phyloP scores from a whole-genome alignment of 1,140 invertebrate genomes.

The Pseudomyrmex dendroicus region DNA sequence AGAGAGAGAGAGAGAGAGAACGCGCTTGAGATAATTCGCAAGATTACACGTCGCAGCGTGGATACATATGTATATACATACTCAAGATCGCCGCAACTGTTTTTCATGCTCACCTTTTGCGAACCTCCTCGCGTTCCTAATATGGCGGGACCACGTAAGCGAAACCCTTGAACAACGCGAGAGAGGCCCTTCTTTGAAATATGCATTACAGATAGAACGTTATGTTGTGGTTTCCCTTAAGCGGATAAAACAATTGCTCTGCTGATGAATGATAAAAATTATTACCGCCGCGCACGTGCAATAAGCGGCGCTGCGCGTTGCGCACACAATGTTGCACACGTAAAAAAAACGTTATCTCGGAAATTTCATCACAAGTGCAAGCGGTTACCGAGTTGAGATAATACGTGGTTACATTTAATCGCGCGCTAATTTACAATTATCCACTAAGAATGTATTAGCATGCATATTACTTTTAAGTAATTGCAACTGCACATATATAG shows the following conservation, averaged over 20 bases:
- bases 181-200: conserved; percentile 11
- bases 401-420: conserved; percentile 7
- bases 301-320: conserved; percentile 29
- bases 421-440: conserved; percentile 14
- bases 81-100: no score
- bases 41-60: background rate
- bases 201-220: conserved; percentile 56
- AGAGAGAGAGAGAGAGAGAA: background rate
- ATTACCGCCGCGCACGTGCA: conserved; percentile 33
- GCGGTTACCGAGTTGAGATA: background rate
- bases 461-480: no score
- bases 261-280: conserved; percentile 53
- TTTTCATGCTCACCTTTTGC: no score
- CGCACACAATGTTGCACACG: conserved; percentile 30
- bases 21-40: background rate
- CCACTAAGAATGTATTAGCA: no score
- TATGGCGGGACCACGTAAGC: no score
- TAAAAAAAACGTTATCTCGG: conserved; percentile 28
- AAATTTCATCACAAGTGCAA: conserved; percentile 23
- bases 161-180: no score
- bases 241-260: conserved; percentile 62
- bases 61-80: no score
- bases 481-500: no score
- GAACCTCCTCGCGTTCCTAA: no score
- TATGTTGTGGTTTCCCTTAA: conserved; percentile 40